Conservation (phyloP, 2,797 vertebrate species). For the Pantherophis vulpinus region DNA sequence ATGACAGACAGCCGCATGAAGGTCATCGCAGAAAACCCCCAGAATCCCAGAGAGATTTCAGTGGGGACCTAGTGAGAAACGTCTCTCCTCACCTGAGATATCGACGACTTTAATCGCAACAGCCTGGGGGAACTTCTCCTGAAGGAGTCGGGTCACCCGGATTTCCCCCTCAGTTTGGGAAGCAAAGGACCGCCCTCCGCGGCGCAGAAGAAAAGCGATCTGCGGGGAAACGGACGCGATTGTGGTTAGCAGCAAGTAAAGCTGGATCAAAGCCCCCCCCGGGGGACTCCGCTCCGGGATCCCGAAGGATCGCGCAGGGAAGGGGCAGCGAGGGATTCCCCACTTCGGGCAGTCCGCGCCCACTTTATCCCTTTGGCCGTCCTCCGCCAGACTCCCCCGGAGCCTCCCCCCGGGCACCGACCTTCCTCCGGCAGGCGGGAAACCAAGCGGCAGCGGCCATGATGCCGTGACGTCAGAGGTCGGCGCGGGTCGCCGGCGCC, state of each 20-base stretch:
- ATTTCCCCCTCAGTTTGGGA: constrained; percentile 79
- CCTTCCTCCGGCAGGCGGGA: not conserved
- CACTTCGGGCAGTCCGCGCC: not conserved
- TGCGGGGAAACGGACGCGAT: not conserved
- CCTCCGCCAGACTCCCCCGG: not conserved
- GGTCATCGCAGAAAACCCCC: not conserved
- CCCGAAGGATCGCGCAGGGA: not conserved
- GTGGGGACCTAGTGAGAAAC: not conserved
- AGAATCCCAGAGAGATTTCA: not conserved
- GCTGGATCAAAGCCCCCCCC: not conserved
- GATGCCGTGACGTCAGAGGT: not conserved
- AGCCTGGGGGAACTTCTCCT: constrained; percentile 82
- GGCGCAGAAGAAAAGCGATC: constrained; percentile 43
- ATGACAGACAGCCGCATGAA: not conserved
- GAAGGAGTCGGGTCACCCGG: constrained; percentile 75
- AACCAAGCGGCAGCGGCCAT: not conserved
- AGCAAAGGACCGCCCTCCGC: constrained; percentile 64
- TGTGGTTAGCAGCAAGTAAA: not conserved
- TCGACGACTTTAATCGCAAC: constrained; percentile 83
- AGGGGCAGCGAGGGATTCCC: not conserved
- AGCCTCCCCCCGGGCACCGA: not conserved
- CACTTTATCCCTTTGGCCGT: not conserved
- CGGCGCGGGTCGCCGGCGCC: not conserved
- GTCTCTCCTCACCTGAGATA: constrained; percentile 79
- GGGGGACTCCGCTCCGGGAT: not conserved